Conservation (phyloP, 2,797 vertebrate species). For the Phyllotis vaccarum region DNA sequence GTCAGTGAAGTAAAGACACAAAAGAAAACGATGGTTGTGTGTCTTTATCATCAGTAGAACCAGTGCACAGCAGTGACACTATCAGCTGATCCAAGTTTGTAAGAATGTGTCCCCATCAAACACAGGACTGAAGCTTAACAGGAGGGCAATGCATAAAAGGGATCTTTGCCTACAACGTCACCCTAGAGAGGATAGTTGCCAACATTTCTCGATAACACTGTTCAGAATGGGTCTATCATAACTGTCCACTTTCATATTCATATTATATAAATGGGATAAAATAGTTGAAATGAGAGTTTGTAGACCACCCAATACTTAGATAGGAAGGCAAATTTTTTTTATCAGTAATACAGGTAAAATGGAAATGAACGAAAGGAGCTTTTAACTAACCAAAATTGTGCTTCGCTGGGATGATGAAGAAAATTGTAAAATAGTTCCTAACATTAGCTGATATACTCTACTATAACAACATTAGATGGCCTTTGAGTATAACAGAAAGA, state of each 20-base stretch:
- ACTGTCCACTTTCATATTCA: background rate
- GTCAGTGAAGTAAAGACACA: background rate
- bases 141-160: slow-evolving; percentile 2
- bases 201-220: background rate
- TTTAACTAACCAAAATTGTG: slow-evolving; percentile 2
- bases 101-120: background rate
- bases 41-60: background rate
- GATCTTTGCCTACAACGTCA: background rate
- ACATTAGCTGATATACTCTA: too few species aligned
- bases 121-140: background rate
- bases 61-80: too few species aligned
- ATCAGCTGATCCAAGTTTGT: background rate
- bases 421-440: background rate
- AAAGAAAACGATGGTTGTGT: background rate
- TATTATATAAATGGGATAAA: background rate
- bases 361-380: background rate
- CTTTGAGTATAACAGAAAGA: background rate
- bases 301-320: background rate
- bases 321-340: slow-evolving; percentile 21
- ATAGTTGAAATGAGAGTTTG: slow-evolving; percentile 38
- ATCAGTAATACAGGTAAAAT: background rate
- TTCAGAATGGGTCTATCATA: background rate
- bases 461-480: too few species aligned
- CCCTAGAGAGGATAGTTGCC: background rate
- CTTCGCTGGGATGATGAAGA: background rate